Percentiles rank a stretch among this genome's conserved stretches.
These are phyloP conservation scores for Alcis repandata DNA, from an alignment of 2,888 invertebrate genomes.

Conservation along the genomic window DNA sequence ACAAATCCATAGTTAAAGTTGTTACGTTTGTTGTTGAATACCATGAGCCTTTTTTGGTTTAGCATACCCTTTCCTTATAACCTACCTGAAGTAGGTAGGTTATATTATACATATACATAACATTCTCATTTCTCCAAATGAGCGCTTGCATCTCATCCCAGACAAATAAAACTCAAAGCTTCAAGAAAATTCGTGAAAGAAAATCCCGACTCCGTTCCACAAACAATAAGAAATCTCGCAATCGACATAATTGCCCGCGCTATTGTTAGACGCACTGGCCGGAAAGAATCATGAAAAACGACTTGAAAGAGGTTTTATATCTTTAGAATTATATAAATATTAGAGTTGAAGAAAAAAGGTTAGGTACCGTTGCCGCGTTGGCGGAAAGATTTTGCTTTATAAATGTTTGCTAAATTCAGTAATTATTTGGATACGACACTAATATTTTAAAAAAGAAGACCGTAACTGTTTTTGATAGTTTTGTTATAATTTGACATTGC, in stretches of 20 bases:
- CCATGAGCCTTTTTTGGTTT: too few species aligned
- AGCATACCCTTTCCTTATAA: too few species aligned
- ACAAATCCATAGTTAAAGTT: too few species aligned
- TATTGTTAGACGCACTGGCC: conserved; percentile 36
- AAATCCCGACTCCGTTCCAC: conserved; percentile 21
- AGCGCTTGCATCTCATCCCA: neutral
- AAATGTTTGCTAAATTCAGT: neutral
- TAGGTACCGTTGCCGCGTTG: neutral
- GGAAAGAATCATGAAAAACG: conserved; percentile 28
- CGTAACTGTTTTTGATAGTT: too few species aligned
- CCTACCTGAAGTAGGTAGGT: too few species aligned
- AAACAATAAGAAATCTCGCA: conserved; percentile 32
- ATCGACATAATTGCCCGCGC: conserved; percentile 32
- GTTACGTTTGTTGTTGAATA: too few species aligned
- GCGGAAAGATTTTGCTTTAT: neutral
- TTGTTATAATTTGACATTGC: too few species aligned
- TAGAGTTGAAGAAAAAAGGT: neutral
- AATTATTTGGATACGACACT: too few species aligned
- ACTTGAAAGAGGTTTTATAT: conserved; percentile 28
- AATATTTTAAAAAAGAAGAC: too few species aligned
- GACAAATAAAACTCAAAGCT: conserved; percentile 6
- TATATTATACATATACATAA: neutral
- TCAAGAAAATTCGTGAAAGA: conserved; percentile 10
- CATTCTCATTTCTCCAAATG: neutral
- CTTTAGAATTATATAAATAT: conserved; percentile 12